Conservation (phyloP, 2,888 invertebrate species). For the Alentia gelatinosa region DNA sequence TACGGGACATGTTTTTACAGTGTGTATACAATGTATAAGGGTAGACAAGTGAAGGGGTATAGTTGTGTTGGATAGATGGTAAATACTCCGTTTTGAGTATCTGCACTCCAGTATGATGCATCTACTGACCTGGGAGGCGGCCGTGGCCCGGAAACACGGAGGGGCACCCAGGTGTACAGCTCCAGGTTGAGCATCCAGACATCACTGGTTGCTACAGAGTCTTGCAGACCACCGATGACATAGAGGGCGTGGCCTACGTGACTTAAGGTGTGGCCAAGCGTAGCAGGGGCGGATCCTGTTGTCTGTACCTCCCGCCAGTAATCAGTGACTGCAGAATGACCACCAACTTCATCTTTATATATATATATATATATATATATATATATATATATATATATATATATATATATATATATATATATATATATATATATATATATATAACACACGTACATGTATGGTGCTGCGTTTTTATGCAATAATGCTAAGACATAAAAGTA, state of each 20-base stretch:
- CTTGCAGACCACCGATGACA: background rate
- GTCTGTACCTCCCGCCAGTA: background rate
- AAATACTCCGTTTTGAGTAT: too few relatives aligned
- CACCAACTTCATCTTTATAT: background rate
- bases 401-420: background rate
- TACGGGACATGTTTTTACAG: too few relatives aligned
- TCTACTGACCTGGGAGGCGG: constrained; percentile 31
- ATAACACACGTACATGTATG: background rate
- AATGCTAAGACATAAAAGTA: background rate
- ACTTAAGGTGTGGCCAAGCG: background rate
- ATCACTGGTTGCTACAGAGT: background rate
- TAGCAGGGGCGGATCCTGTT: background rate
- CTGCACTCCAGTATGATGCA: too few relatives aligned
- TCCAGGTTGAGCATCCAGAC: constrained; percentile 35
- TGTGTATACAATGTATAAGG: too few relatives aligned
- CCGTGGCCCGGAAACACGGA: background rate
- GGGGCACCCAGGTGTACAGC: constrained; percentile 7
- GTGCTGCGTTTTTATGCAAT: background rate
- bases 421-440: background rate
- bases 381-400: background rate
- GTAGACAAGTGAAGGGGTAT: too few relatives aligned
- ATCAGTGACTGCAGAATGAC: background rate
- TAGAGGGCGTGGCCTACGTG: background rate
- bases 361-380: background rate
- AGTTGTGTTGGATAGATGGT: too few relatives aligned